Conservation (phyloP, 1,140 invertebrate species). For the Pogonus chalceus region DNA sequence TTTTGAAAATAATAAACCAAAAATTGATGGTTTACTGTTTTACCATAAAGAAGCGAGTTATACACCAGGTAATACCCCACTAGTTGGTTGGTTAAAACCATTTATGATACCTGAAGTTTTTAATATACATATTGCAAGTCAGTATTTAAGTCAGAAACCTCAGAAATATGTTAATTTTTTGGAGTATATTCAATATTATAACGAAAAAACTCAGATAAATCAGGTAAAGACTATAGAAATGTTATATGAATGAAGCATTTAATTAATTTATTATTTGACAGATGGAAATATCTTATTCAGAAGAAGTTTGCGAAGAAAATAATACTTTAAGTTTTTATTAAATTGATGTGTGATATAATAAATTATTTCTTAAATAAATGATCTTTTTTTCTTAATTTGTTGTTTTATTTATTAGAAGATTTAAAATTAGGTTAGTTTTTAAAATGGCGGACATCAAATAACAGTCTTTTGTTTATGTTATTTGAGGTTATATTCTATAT, state of each 20-base stretch:
- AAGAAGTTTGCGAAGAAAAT: too few relatives aligned
- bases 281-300: too few relatives aligned
- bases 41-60: conserved; percentile 74
- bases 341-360: too few relatives aligned
- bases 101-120: conserved; percentile 80
- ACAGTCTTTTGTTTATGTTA: too few relatives aligned
- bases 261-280: conserved; percentile 7
- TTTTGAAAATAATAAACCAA: conserved; percentile 30
- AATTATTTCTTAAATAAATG: too few relatives aligned
- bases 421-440: too few relatives aligned
- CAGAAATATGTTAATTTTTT: conserved; percentile 36
- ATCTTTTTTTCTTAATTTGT: too few relatives aligned
- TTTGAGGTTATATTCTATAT: too few relatives aligned
- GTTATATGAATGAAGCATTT: conserved; percentile 4
- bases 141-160: conserved; percentile 36
- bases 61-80: conserved; percentile 62
- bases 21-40: conserved; percentile 69
- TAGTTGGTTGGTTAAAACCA: conserved; percentile 81
- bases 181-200: conserved; percentile 34
- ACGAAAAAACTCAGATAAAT: conserved; percentile 1
- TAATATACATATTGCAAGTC: conserved; percentile 38
- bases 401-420: too few relatives aligned
- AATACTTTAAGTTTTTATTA: too few relatives aligned
- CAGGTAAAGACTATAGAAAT: conserved; percentile 8
- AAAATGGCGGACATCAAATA: too few relatives aligned